Percentiles rank a stretch among this genome's conserved stretches.
Evolutionary conservation across 2,888 invertebrate species (phyloP).

Genomic region (Zeuzera pyrina): DNA sequence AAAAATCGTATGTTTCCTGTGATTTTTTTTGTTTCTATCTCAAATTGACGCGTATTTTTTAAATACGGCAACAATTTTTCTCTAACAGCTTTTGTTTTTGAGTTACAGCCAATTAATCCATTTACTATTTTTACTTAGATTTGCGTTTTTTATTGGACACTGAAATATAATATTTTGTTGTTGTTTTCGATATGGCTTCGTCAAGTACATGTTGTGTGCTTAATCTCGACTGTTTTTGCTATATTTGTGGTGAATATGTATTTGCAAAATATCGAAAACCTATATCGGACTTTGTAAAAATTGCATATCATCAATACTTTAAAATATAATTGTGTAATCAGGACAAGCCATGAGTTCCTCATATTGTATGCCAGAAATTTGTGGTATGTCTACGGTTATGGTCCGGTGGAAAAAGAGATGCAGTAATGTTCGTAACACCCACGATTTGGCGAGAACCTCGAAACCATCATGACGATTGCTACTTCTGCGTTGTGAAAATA

Average conservation of each 20-base stretch:
- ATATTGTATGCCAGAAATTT: neutral
- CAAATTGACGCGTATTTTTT: too few species aligned
- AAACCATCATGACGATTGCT: neutral
- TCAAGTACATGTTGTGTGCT: neutral
- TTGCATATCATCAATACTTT: neutral
- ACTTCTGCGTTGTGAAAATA: neutral
- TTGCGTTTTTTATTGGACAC: neutral
- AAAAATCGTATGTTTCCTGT: neutral
- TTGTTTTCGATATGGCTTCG: neutral
- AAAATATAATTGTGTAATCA: neutral
- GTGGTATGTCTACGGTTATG: neutral
- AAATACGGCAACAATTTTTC: neutral
- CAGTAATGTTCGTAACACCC: too few species aligned
- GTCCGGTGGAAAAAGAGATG: neutral
- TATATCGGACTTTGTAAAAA: neutral
- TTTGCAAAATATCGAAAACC: neutral
- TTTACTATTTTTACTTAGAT: neutral
- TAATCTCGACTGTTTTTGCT: neutral
- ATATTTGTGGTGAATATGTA: neutral
- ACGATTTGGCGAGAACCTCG: neutral
- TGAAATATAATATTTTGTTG: neutral
- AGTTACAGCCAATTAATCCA: neutral
- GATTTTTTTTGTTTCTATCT: neutral
- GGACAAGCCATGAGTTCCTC: neutral
- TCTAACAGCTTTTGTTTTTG: neutral